phyloP scores from a whole-genome alignment of 2,113 vertebrate genomes.

The Tenebrosternarchus preto region DNA sequence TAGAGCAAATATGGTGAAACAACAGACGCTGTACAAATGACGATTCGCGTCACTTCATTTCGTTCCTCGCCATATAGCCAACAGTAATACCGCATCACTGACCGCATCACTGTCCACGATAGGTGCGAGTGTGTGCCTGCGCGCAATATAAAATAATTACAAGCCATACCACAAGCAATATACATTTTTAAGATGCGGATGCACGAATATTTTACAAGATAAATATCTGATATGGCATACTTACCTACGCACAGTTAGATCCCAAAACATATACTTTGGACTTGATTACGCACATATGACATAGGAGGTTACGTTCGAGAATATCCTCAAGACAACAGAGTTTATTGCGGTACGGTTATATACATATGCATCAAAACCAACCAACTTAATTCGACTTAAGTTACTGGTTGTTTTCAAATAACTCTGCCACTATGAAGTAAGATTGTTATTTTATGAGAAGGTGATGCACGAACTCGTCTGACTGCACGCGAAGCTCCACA shows the following conservation, averaged over 20 bases:
- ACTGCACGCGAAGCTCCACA: slow-evolving; percentile 52
- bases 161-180: not conserved
- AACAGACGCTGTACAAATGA: no score
- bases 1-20: no score
- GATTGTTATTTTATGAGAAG: slow-evolving; percentile 21
- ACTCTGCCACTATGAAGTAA: not conserved
- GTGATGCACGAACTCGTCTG: slow-evolving; percentile 15
- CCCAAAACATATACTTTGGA: not conserved
- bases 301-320: no score
- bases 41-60: no score
- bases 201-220: slow-evolving; percentile 35
- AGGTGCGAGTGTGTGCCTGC: not conserved
- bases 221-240: slow-evolving; percentile 27
- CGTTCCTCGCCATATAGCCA: not conserved
- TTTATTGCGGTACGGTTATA: no score
- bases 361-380: no score
- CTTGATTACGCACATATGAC: slow-evolving; percentile 14
- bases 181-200: slow-evolving; percentile 32
- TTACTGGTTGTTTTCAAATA: not conserved
- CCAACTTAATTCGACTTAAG: not conserved
- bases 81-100: slow-evolving; percentile 5
- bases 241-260: slow-evolving; percentile 31
- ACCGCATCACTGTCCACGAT: not conserved
- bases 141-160: not conserved
- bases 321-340: no score